Conservation (phyloP, 2,888 invertebrate genomes). For the Hyposoter dolosus region DNA sequence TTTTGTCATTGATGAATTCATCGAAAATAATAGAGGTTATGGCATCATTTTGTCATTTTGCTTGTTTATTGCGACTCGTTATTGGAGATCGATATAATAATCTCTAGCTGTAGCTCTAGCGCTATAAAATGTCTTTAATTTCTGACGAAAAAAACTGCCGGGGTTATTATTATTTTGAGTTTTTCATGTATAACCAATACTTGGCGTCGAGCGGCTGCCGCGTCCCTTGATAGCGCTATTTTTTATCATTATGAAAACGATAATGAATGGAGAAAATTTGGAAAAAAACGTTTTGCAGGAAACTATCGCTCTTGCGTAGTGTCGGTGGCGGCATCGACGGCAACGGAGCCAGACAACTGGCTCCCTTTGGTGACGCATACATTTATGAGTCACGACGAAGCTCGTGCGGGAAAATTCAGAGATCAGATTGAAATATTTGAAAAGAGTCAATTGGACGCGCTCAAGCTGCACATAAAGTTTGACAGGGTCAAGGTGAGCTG, state of each 20-base stretch:
- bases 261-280: too few species aligned
- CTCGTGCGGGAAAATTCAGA: slow-evolving; percentile 78
- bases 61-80: too few species aligned
- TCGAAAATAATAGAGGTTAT: not conserved
- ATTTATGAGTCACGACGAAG: slow-evolving; percentile 81
- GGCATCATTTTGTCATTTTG: too few species aligned
- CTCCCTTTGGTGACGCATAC: slow-evolving; percentile 80
- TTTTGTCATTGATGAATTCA: not conserved
- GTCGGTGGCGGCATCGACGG: slow-evolving; percentile 80
- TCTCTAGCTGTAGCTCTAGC: too few species aligned
- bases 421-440: slow-evolving; percentile 83
- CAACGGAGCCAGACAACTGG: slow-evolving; percentile 81
- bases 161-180: too few species aligned
- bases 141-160: too few species aligned
- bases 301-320: slow-evolving; percentile 82
- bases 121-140: too few species aligned
- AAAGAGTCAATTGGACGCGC: slow-evolving; percentile 80
- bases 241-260: too few species aligned
- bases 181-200: too few species aligned
- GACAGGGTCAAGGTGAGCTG: slow-evolving; percentile 81
- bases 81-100: too few species aligned
- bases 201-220: too few species aligned
- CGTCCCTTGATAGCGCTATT: too few species aligned
- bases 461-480: slow-evolving; percentile 79
- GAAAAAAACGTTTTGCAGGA: slow-evolving; percentile 42